Base-by-base conservation (phyloP, 2,797 vertebrate genomes). In the Lepus oiostolus region DNA sequence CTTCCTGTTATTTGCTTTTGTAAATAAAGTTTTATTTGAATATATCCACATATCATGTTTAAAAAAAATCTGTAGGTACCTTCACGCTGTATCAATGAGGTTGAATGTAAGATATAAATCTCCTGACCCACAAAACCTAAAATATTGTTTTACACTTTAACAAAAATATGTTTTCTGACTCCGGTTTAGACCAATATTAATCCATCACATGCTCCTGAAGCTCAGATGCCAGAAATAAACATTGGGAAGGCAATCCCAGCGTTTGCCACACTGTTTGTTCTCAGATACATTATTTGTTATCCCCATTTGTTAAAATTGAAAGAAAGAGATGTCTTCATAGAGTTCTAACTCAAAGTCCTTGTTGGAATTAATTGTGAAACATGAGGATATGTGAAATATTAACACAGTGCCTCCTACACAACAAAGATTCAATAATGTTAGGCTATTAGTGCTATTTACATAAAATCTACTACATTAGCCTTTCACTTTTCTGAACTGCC, bases 1-100 rank as follows among this genome's bases (percentile, higher is more conserved):
- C 9, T 76, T 24, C 52, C 65, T 85, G 17, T 7, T 67, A 3
- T 72, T n/a, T 71, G 10, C 24, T 81, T 90, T 70, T 65, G 12
- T 89, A 77, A 50, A 86, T 75, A 30, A 52, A 77, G 9, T 68
- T 92, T 95, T 93, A 71, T 52, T 84, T 7, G 42, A 92, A 75
- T 17, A 65, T 21, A 90, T 7, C 6, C 30, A 85, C 14, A 35
- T 19, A 26, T 8, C 88, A 16, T 58, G 17, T 19, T 42, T 42
- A 8, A 42, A 42, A 42, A 42, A 11, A 35, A 72, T 72, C 26
- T 42, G 30, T 38, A 14, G 8, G 4, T 21, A 2, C 22, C 83
- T 92, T 92, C 32, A 47, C 9, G 17, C 11, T 71, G 35, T 12
- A 54, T 62, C 30, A 71, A 7, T 60, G 83, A 88, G 54, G 5